Percentiles rank a stretch among this genome's conserved stretches.
Evolutionary conservation across 1,140 invertebrate species (phyloP).

Genomic region (Psilanteris sp.): DNA sequence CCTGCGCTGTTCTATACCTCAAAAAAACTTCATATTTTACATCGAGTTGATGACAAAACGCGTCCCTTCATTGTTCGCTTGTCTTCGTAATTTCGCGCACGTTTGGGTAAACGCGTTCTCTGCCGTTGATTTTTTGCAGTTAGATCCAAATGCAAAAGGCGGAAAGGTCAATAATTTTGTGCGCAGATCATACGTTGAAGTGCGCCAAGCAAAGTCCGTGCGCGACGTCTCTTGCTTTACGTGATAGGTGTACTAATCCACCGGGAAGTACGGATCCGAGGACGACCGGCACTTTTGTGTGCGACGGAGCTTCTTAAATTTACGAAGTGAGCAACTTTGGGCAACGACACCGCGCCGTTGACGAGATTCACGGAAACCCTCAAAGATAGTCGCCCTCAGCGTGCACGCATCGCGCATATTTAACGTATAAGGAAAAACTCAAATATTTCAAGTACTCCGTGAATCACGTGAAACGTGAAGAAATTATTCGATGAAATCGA

Average conservation of each 20-base stretch:
- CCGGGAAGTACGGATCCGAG: slow-evolving; percentile 32
- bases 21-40: slow-evolving; percentile 16
- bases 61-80: slow-evolving; percentile 21
- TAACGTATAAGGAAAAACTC: slow-evolving; percentile 19
- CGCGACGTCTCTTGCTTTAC: slow-evolving; percentile 27
- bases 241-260: slow-evolving; percentile 25
- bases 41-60: slow-evolving; percentile 2
- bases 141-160: slow-evolving; percentile 46
- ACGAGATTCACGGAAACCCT: slow-evolving; percentile 6
- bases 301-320: slow-evolving; percentile 11
- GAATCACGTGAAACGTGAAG: slow-evolving; percentile 26
- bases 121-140: slow-evolving; percentile 23
- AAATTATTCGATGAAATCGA: slow-evolving; percentile 22
- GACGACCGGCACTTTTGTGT: slow-evolving; percentile 27
- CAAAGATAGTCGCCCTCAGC: background rate
- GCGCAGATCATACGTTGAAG: slow-evolving; percentile 34
- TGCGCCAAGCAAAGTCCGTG: slow-evolving; percentile 32
- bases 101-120: slow-evolving; percentile 32
- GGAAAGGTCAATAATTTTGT: slow-evolving; percentile 58
- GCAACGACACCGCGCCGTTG: slow-evolving; percentile 2
- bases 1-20: background rate
- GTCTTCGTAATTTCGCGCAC: slow-evolving; percentile 35
- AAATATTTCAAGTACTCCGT: background rate
- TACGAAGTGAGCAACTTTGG: slow-evolving; percentile 31
- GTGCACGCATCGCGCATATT: slow-evolving; percentile 6